Conservation (phyloP, 2,888 invertebrate species). For the Rotaria sp. region DNA sequence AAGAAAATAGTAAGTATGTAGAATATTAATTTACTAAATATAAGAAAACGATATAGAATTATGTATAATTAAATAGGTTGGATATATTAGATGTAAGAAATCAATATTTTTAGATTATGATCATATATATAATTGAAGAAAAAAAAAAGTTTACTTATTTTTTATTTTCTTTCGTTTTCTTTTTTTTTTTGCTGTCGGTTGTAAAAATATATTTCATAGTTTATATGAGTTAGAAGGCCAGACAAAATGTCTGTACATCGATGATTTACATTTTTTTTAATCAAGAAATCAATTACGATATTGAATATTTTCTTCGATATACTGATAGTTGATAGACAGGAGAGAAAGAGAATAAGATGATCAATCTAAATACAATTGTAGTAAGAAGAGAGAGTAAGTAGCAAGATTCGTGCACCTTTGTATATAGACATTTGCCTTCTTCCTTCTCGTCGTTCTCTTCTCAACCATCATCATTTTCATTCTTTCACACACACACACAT, state of each 20-base stretch:
- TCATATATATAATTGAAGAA: neutral
- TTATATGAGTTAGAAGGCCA: neutral
- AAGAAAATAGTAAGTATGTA: neutral
- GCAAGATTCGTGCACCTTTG: neutral
- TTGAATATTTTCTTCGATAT: neutral
- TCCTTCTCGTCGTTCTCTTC: neutral
- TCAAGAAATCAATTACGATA: neutral
- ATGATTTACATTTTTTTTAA: neutral
- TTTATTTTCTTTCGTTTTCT: neutral
- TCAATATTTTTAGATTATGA: neutral
- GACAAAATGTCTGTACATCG: neutral
- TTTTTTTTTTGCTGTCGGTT: neutral
- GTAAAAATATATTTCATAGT: neutral
- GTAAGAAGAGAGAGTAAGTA: slow-evolving; percentile 21
- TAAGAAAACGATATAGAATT: too few relatives aligned
- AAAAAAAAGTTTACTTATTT: neutral
- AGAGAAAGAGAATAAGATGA: neutral
- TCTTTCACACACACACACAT: neutral
- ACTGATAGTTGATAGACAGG: neutral
- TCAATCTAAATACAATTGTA: neutral
- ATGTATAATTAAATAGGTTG: neutral
- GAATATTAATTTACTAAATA: too few relatives aligned
- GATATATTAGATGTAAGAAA: too few relatives aligned
- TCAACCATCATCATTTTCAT: neutral
- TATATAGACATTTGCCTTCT: slow-evolving; percentile 21